phyloP scores from a whole-genome alignment of 2,888 invertebrate species.

The Cryptocephalus primarius region DNA sequence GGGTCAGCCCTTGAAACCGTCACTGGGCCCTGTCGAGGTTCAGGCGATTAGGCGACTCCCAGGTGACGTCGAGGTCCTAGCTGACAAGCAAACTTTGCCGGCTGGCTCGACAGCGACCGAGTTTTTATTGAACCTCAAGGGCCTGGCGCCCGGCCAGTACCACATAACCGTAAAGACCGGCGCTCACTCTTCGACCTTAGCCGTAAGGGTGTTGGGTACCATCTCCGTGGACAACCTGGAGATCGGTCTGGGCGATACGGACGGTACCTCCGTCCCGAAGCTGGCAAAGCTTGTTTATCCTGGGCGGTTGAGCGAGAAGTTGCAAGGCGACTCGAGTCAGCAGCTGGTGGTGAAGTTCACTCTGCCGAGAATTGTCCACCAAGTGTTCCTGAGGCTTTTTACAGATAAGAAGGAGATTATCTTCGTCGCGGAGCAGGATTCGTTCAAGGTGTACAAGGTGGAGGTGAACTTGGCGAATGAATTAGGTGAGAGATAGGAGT shows the following conservation, averaged over 20 bases:
- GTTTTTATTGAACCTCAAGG: constrained; percentile 66
- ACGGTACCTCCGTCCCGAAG: constrained; percentile 76
- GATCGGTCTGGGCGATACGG: constrained; percentile 81
- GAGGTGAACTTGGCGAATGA: constrained; percentile 75
- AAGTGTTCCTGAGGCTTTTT: constrained; percentile 71
- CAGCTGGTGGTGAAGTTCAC: constrained; percentile 68
- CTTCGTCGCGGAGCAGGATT: constrained; percentile 86
- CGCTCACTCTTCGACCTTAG: constrained; percentile 39
- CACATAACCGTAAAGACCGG: constrained; percentile 59
- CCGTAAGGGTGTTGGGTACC: constrained; percentile 62
- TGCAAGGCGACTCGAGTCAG: constrained; percentile 85
- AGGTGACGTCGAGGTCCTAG: constrained; percentile 66
- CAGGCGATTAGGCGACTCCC: constrained; percentile 63
- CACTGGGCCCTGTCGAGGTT: constrained; percentile 57
- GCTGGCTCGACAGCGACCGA: constrained; percentile 50
- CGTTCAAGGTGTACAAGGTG: constrained; percentile 69
- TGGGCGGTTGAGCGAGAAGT: constrained; percentile 51
- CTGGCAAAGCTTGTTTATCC: constrained; percentile 55
- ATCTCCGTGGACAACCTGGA: constrained; percentile 69
- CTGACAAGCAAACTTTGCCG: constrained; percentile 46
- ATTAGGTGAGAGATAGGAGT: constrained; percentile 42
- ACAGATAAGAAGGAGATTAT: constrained; percentile 71
- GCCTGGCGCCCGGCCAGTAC: constrained; percentile 72
- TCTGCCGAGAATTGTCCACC: constrained; percentile 58
- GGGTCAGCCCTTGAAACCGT: constrained; percentile 59